Conservation (phyloP, 2,797 vertebrate species). For the Dendrocincla fuliginosa region DNA sequence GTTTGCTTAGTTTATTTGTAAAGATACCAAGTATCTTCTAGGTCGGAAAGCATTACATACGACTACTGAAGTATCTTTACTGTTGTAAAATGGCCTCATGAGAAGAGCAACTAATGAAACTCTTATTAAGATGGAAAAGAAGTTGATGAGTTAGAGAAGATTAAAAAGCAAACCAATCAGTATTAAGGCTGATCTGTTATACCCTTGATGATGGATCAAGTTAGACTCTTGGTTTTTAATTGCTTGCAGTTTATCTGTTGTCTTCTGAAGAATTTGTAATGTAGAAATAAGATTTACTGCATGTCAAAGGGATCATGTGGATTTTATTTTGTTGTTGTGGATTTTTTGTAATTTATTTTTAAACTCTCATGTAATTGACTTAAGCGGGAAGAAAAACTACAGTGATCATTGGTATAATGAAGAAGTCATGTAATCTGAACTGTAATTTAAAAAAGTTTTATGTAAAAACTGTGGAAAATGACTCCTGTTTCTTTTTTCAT, state of each 20-base stretch:
- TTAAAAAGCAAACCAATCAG: conserved; percentile 41
- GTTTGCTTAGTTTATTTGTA: neutral
- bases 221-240: conserved; percentile 24
- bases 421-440: neutral
- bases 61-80: neutral
- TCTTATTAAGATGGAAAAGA: conserved; percentile 21
- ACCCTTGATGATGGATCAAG: conserved; percentile 1
- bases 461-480: neutral
- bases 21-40: neutral
- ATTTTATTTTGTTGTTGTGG: neutral
- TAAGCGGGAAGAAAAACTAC: neutral
- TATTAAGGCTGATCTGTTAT: neutral
- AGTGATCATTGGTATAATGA: neutral
- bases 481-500: neutral
- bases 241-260: neutral
- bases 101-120: conserved; percentile 42
- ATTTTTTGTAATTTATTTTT: neutral
- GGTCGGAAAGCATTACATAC: neutral
- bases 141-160: conserved; percentile 44
- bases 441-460: neutral
- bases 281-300: neutral
- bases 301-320: neutral
- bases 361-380: neutral
- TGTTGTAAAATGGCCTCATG: neutral
- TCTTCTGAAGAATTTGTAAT: neutral